These are phyloP conservation scores for Hiodon alosoides DNA, from an alignment of 2,113 vertebrate species.

Conservation along the genomic window DNA sequence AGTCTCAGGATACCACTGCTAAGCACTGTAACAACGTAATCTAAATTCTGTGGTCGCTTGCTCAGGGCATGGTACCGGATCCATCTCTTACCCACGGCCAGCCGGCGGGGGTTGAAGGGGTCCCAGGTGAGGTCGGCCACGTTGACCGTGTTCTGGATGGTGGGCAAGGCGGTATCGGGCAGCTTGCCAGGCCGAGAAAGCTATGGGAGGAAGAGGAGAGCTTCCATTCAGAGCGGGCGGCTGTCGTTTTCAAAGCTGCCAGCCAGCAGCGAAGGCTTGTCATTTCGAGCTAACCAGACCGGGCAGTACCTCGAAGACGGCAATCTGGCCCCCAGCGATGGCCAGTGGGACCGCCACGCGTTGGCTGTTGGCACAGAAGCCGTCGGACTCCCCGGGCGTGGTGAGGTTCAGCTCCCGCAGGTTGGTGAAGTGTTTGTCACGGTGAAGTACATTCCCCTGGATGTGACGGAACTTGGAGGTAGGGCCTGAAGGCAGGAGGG, in stretches of 20 bases:
- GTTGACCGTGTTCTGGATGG: constrained; percentile 77
- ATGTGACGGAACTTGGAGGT: constrained; percentile 85
- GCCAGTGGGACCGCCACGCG: constrained; percentile 78
- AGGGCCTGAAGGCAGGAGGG: constrained; percentile 54
- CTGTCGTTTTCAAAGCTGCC: not conserved
- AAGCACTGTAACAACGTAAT: no score
- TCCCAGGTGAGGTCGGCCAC: constrained; percentile 87
- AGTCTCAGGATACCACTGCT: no score
- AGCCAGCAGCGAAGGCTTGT: no score
- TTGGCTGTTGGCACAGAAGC: constrained; percentile 78
- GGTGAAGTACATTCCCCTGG: constrained; percentile 77
- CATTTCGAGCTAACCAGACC: not conserved
- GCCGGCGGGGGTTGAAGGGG: constrained; percentile 71
- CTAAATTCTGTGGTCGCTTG: no score
- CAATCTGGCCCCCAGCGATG: constrained; percentile 83
- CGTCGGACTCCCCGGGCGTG: constrained; percentile 84
- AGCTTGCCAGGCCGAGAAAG: constrained; percentile 77
- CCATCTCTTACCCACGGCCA: constrained; percentile 74
- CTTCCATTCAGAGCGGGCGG: not conserved
- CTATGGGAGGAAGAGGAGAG: constrained; percentile 49
- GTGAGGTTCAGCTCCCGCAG: constrained; percentile 86
- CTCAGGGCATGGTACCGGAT: not conserved
- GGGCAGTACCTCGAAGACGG: constrained; percentile 74
- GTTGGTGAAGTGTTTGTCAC: constrained; percentile 86
- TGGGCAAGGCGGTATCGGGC: constrained; percentile 69